These are phyloP conservation scores for Zaprionus bogoriensis DNA, from an alignment of 2,888 invertebrate genomes.

Conservation along the genomic window DNA sequence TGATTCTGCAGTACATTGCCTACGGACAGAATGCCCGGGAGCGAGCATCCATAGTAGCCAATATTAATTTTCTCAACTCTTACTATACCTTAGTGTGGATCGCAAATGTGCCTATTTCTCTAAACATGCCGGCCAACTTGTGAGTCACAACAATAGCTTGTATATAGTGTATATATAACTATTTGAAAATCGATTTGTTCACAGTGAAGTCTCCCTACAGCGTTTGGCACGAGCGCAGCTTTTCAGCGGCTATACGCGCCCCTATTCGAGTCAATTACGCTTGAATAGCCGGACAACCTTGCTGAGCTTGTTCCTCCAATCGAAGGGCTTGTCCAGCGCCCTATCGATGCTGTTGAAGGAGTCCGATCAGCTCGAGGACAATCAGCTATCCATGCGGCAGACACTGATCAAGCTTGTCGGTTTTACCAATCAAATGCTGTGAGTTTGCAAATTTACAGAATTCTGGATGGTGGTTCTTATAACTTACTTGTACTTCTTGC, in stretches of 20 bases:
- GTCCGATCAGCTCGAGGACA: constrained; percentile 75
- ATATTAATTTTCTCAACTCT: constrained; percentile 90
- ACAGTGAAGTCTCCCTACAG: constrained; percentile 83
- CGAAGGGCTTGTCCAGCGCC: constrained; percentile 86
- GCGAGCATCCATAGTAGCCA: constrained; percentile 86
- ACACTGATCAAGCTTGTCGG: constrained; percentile 87
- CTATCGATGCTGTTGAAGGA: constrained; percentile 83
- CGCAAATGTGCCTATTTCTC: constrained; percentile 86
- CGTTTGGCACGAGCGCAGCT: constrained; percentile 86
- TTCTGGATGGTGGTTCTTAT: no score
- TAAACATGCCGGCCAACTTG: constrained; percentile 84
- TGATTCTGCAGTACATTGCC: constrained; percentile 86
- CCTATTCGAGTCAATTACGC: constrained; percentile 71
- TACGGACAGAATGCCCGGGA: constrained; percentile 83
- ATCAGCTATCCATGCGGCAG: constrained; percentile 86
- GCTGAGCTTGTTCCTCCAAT: constrained; percentile 86
- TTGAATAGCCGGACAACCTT: constrained; percentile 82
- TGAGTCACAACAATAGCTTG: constrained; percentile 80
- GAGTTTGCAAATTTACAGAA: constrained; percentile 74
- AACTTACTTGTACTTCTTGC: neutral
- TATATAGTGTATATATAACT: no score
- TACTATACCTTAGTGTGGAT: constrained; percentile 93
- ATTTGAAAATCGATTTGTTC: no score
- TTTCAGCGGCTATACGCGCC: constrained; percentile 78
- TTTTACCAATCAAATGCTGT: constrained; percentile 89